phyloP scores from a whole-genome alignment of 53 echinoderm and acorn worm species.

The Luidia sarsii region DNA sequence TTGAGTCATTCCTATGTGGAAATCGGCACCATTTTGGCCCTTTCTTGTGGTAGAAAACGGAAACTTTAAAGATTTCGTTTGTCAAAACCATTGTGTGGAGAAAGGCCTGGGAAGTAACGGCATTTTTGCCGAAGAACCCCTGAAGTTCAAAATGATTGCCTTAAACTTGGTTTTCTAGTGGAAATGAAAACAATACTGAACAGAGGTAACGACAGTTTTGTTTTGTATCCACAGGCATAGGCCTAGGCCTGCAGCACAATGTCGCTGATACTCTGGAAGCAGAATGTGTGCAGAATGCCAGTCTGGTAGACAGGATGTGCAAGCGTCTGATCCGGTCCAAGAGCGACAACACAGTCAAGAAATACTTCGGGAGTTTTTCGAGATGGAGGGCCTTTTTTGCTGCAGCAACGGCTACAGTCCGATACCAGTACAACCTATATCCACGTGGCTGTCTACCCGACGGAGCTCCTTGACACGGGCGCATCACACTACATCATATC shows the following conservation, averaged over 20 bases:
- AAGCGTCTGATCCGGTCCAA: not conserved
- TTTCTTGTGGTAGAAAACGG: not conserved
- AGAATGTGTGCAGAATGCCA: not conserved
- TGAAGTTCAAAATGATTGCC: not conserved
- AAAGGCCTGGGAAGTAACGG: conserved; percentile 10
- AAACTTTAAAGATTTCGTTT: not conserved
- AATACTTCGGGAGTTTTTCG: not conserved
- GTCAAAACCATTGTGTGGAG: not conserved
- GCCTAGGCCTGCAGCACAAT: not conserved
- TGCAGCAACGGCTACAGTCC: not conserved
- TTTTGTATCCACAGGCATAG: not conserved
- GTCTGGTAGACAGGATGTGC: not conserved
- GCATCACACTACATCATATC: conserved; percentile 19
- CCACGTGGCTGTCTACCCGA: conserved; percentile 32
- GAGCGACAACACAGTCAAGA: conserved; percentile 8
- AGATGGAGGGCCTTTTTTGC: conserved; percentile 6
- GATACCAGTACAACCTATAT: too few relatives aligned
- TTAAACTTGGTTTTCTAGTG: not conserved
- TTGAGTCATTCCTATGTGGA: conserved; percentile 17
- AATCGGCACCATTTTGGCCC: conserved; percentile 20
- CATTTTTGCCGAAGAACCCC: not conserved
- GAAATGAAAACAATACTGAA: not conserved
- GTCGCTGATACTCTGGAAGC: not conserved
- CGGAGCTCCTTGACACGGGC: conserved; percentile 19
- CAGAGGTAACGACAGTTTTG: not conserved